Evolutionary conservation across 2,113 vertebrate species (phyloP).

Genomic region (Dipodomys ordii): DNA sequence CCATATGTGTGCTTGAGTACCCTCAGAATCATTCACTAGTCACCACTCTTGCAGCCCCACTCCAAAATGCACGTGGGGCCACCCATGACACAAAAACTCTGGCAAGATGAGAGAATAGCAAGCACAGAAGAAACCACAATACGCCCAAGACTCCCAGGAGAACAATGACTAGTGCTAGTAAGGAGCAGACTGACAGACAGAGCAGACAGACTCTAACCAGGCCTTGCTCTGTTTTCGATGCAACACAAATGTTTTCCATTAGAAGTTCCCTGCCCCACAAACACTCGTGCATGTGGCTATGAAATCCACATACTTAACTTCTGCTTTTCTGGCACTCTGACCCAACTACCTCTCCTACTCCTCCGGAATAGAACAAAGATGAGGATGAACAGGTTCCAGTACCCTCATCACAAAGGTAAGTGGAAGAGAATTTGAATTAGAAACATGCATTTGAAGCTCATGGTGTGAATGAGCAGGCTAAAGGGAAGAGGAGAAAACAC

Average conservation of each 20-base stretch:
- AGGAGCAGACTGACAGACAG: constrained; percentile 75
- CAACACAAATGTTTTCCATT: constrained; percentile 78
- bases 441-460: constrained; percentile 11
- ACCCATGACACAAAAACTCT: constrained; percentile 79
- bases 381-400: constrained; percentile 61
- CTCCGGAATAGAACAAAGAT: constrained; percentile 65
- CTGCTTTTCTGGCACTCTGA: constrained; percentile 65
- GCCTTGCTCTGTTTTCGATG: constrained; percentile 74
- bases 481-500: constrained; percentile 36
- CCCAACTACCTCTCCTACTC: constrained; percentile 70
- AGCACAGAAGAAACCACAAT: constrained; percentile 79
- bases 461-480: not conserved
- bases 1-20: constrained; percentile 39
- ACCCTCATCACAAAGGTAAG: constrained; percentile 54
- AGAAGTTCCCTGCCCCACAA: constrained; percentile 75
- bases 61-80: constrained; percentile 57
- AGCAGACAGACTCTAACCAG: constrained; percentile 75
- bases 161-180: constrained; percentile 75
- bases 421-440: constrained; percentile 39
- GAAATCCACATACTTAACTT: constrained; percentile 76
- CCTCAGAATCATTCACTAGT: constrained; percentile 77
- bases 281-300: constrained; percentile 67
- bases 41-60: constrained; percentile 69
- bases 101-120: constrained; percentile 66
- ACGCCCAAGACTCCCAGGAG: constrained; percentile 71